Conservation (phyloP, 1,140 invertebrate species). For the Chironomus striatipennis region DNA sequence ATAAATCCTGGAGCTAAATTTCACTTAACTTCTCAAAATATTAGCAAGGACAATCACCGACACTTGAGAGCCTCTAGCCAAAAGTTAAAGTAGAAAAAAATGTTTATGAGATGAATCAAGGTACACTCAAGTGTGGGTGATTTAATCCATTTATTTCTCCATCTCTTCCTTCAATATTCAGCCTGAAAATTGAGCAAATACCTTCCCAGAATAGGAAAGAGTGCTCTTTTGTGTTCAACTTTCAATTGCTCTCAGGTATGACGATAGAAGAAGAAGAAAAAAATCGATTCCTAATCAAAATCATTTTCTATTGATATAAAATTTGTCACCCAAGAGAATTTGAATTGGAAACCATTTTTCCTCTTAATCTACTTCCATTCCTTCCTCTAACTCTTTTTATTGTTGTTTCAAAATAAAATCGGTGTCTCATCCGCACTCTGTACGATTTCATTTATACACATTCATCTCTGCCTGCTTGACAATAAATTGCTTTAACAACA, state of each 20-base stretch:
- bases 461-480: not conserved
- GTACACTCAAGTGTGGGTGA: not conserved
- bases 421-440: not conserved
- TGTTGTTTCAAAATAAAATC: not conserved
- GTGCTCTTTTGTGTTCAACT: not conserved
- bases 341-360: not conserved
- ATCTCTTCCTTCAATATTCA: too few species aligned
- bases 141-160: not conserved
- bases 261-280: not conserved
- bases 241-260: not conserved
- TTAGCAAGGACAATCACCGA: too few species aligned
- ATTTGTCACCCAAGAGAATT: not conserved
- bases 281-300: slow-evolving; percentile 14
- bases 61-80: too few species aligned
- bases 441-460: not conserved
- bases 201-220: too few species aligned
- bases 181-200: too few species aligned
- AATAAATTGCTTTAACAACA: not conserved
- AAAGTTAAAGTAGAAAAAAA: too few species aligned
- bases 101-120: too few species aligned
- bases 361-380: not conserved
- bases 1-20: too few species aligned
- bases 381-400: not conserved
- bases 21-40: too few species aligned
- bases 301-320: not conserved